A percentile compares a stretch with the other conserved stretches of the same genome.
Evolutionary conservation across 2,113 vertebrate species (phyloP).

Genomic region (Seriola aureovittata): DNA sequence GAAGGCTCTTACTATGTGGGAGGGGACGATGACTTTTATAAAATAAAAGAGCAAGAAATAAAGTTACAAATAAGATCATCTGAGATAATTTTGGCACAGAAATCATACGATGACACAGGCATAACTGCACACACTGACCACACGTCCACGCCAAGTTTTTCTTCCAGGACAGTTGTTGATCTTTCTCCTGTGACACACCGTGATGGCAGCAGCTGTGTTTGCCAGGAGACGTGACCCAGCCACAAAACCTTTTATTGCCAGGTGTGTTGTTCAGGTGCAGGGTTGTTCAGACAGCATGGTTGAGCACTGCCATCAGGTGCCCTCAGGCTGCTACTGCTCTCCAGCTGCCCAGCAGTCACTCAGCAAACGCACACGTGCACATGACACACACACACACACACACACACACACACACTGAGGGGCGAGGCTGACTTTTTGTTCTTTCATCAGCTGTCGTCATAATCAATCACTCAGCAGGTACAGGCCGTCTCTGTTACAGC

Average conservation of each 20-base stretch:
- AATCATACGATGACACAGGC: no score
- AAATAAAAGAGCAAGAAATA: no score
- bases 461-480: slow-evolving; percentile 41
- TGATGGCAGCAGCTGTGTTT: slow-evolving; percentile 47
- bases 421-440: slow-evolving; percentile 19
- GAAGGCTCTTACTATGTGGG: no score
- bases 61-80: not conserved
- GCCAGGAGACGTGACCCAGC: slow-evolving; percentile 16
- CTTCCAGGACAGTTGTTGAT: slow-evolving; percentile 1
- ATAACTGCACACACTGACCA: not conserved
- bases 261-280: slow-evolving; percentile 56
- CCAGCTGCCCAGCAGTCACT: slow-evolving; percentile 26
- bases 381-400: not conserved
- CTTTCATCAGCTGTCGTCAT: slow-evolving; percentile 30
- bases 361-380: not conserved
- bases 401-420: not conserved
- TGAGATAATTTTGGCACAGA: not conserved
- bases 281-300: slow-evolving; percentile 25
- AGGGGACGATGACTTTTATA: no score
- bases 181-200: not conserved
- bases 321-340: slow-evolving; percentile 65
- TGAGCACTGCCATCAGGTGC: slow-evolving; percentile 76
- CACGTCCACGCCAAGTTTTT: not conserved
- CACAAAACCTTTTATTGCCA: slow-evolving; percentile 18
- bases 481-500: not conserved